A percentile compares a stretch with the other conserved stretches of the same genome.
Conservation (phyloP, 1,140 invertebrate genomes). For the Drosophila ohnishii region DNA sequence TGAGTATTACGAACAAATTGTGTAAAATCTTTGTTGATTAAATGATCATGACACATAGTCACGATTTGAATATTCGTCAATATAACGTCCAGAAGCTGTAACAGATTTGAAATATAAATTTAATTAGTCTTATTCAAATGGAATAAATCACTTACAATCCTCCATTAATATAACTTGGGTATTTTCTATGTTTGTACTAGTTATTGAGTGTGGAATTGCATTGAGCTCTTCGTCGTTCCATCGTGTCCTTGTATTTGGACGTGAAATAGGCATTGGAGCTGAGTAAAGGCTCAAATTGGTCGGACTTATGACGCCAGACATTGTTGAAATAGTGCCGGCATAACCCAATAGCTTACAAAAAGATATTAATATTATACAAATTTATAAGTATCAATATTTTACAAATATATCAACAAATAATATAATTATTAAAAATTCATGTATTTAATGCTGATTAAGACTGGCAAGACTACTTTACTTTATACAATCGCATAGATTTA, state of each 20-base stretch:
- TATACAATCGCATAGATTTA: not conserved
- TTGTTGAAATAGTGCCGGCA: conserved; percentile 88
- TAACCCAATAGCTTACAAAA: conserved; percentile 92
- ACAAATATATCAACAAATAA: not conserved
- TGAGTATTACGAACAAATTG: conserved; percentile 1
- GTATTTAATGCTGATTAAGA: too few species aligned
- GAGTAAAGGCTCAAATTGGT: conserved; percentile 94
- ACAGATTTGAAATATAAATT: conserved; percentile 1
- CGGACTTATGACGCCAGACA: conserved; percentile 94
- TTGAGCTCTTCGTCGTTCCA: conserved; percentile 98
- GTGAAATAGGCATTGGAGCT: conserved; percentile 88
- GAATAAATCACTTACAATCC: conserved; percentile 85
- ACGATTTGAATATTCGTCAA: conserved; percentile 73
- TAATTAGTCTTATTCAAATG: not conserved
- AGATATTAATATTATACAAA: not conserved
- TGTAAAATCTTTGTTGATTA: conserved; percentile 7
- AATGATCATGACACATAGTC: conserved; percentile 74
- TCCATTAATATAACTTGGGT: conserved; percentile 89
- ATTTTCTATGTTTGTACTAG: conserved; percentile 85
- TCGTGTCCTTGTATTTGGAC: conserved; percentile 86
- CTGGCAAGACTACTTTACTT: too few species aligned
- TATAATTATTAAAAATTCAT: too few species aligned
- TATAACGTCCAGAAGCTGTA: conserved; percentile 67
- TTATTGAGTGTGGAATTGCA: conserved; percentile 91
- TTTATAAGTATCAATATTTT: not conserved